These are phyloP conservation scores for Prionailurus viverrinus DNA, from an alignment of 2,113 vertebrate species.

Conservation along the genomic window DNA sequence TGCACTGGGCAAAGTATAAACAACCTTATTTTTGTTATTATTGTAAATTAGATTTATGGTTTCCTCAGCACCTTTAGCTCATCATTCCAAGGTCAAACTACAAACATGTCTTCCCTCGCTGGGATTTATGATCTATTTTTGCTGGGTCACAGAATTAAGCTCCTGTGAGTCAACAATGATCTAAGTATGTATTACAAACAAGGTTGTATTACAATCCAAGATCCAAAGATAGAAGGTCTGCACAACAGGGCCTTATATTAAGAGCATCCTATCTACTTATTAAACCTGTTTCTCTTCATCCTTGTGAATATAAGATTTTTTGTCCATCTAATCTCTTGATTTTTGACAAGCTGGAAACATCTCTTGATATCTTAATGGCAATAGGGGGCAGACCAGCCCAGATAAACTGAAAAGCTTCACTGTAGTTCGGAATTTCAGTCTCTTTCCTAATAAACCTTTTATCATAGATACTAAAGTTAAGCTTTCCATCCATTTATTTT, in stretches of 20 bases:
- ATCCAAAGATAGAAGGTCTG: neutral
- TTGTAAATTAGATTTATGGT: slow-evolving; percentile 47
- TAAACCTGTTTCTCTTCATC: neutral
- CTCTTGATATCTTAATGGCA: neutral
- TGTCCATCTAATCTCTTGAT: neutral
- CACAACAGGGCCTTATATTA: neutral
- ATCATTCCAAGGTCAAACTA: slow-evolving; percentile 58
- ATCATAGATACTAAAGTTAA: neutral
- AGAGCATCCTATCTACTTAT: neutral
- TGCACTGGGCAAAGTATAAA: slow-evolving; percentile 26
- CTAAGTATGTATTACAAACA: slow-evolving; percentile 15
- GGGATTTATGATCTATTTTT: slow-evolving; percentile 35
- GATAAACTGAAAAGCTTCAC: slow-evolving; percentile 10
- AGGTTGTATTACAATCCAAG: neutral
- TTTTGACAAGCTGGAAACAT: slow-evolving; percentile 41
- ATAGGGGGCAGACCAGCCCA: neutral
- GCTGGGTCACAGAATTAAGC: slow-evolving; percentile 45
- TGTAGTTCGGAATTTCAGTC: neutral
- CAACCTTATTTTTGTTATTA: slow-evolving; percentile 45
- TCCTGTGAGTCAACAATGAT: slow-evolving; percentile 30
- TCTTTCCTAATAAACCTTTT: neutral
- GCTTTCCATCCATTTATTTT: neutral
- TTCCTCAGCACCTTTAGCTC: slow-evolving; percentile 43
- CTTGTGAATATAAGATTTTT: neutral
- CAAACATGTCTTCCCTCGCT: neutral